phyloP scores from a whole-genome alignment of 2,888 invertebrate species.

The Spicauda simplicius region DNA sequence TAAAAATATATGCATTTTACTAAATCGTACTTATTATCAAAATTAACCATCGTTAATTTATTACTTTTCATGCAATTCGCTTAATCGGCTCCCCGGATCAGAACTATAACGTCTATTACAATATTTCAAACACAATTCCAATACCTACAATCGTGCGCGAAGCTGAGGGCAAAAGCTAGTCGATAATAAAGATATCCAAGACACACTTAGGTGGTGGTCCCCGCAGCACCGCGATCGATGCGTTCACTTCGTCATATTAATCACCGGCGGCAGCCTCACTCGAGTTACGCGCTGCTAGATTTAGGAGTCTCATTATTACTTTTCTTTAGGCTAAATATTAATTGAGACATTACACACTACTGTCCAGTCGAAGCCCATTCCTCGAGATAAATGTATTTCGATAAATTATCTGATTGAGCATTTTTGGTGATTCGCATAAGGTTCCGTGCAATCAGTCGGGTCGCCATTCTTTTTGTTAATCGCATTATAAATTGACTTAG shows the following conservation, averaged over 20 bases:
- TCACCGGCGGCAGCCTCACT: slow-evolving; percentile 72
- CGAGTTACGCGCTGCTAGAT: slow-evolving; percentile 80
- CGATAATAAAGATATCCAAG: background rate
- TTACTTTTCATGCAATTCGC: too few species aligned
- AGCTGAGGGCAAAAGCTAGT: background rate
- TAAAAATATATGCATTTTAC: too few species aligned
- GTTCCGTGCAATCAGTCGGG: slow-evolving; percentile 71
- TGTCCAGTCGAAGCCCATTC: slow-evolving; percentile 61
- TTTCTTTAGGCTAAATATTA: slow-evolving; percentile 82
- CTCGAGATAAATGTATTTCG: slow-evolving; percentile 61
- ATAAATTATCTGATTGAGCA: slow-evolving; percentile 66
- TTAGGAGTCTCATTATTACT: slow-evolving; percentile 73
- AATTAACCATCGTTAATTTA: too few species aligned
- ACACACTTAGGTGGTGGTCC: slow-evolving; percentile 57
- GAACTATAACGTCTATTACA: background rate
- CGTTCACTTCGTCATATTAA: slow-evolving; percentile 77
- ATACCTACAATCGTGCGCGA: background rate
- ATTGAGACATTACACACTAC: slow-evolving; percentile 80
- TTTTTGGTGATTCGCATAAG: slow-evolving; percentile 68
- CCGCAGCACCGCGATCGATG: slow-evolving; percentile 60
- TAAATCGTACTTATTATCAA: too few species aligned
- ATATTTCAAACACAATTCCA: background rate
- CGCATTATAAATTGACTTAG: slow-evolving; percentile 80
- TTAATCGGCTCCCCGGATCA: too few species aligned
- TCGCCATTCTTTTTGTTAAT: slow-evolving; percentile 79